Evolutionary conservation across 2,888 invertebrate genomes (phyloP).

Genomic region (Drosophila ezoana): DNA sequence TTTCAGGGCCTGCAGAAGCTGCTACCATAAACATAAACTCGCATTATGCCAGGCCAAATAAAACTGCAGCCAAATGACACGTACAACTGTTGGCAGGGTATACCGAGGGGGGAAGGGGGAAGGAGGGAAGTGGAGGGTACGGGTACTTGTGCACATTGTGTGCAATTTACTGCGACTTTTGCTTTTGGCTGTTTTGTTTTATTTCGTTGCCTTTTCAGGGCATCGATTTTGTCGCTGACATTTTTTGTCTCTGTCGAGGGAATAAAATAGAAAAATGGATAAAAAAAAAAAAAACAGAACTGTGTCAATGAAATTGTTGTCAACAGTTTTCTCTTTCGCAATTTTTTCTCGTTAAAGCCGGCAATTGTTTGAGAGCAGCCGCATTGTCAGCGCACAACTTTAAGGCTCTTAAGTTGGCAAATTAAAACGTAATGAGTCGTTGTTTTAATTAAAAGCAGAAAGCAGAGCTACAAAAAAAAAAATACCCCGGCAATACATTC

Average conservation of each 20-base stretch:
- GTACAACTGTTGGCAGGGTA: constrained; percentile 53
- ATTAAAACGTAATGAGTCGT: constrained; percentile 15
- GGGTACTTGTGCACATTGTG: constrained; percentile 43
- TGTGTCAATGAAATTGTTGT: constrained; percentile 74
- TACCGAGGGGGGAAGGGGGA: background rate
- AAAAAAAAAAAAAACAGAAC: constrained; percentile 22
- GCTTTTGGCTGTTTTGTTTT: constrained; percentile 68
- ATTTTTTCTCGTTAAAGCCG: constrained; percentile 39
- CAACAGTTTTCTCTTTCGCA: constrained; percentile 50
- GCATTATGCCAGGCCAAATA: constrained; percentile 71
- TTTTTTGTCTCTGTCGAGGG: constrained; percentile 53
- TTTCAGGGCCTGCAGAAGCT: constrained; percentile 22
- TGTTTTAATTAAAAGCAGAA: constrained; percentile 29
- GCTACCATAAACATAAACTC: constrained; percentile 69
- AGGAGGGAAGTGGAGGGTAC: background rate
- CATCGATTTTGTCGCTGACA: constrained; percentile 73
- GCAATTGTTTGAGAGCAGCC: constrained; percentile 29
- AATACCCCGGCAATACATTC: background rate
- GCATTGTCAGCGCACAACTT: constrained; percentile 35
- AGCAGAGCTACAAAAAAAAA: background rate
- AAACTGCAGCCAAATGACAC: constrained; percentile 78
- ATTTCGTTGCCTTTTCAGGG: constrained; percentile 71
- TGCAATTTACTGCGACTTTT: constrained; percentile 72
- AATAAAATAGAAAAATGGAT: constrained; percentile 10
- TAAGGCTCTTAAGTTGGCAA: constrained; percentile 40